A percentile compares a stretch with the other conserved stretches of the same genome.
These are phyloP conservation scores for Barnardius zonarius DNA, from an alignment of 2,113 vertebrate genomes.

Conservation along the genomic window DNA sequence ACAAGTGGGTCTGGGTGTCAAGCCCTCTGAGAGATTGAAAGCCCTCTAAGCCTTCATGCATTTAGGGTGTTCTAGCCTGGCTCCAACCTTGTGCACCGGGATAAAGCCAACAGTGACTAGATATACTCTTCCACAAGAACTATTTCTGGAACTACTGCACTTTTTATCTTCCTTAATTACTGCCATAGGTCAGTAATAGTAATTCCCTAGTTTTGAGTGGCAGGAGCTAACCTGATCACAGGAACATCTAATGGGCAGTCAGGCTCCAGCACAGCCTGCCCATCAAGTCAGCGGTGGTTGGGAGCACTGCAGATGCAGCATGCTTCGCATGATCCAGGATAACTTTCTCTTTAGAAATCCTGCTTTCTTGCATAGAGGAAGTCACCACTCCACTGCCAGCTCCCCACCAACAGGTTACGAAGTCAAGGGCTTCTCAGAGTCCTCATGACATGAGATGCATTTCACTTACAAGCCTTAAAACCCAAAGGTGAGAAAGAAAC, in stretches of 20 bases:
- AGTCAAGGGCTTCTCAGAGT: neutral
- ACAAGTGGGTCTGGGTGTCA: neutral
- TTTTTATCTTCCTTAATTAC: neutral
- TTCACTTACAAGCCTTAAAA: neutral
- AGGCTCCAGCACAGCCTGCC: neutral
- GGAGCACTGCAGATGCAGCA: neutral
- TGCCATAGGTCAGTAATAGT: neutral
- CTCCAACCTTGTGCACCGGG: neutral
- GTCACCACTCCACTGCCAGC: neutral
- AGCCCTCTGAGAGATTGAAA: neutral
- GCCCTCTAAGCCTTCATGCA: neutral
- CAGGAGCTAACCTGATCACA: neutral
- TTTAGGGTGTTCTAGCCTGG: neutral
- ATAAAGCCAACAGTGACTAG: neutral
- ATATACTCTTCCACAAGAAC: neutral
- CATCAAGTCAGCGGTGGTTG: rapidly evolving
- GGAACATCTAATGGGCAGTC: neutral
- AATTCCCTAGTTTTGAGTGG: neutral
- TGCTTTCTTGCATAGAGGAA: neutral
- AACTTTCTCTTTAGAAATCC: neutral
- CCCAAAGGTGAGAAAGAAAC: neutral
- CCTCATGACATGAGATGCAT: neutral
- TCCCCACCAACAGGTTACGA: neutral
- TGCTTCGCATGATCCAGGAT: neutral
- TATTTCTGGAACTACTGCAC: neutral